Evolutionary conservation across 2,797 vertebrate species (phyloP).

Genomic region (Babyrousa celebensis): DNA sequence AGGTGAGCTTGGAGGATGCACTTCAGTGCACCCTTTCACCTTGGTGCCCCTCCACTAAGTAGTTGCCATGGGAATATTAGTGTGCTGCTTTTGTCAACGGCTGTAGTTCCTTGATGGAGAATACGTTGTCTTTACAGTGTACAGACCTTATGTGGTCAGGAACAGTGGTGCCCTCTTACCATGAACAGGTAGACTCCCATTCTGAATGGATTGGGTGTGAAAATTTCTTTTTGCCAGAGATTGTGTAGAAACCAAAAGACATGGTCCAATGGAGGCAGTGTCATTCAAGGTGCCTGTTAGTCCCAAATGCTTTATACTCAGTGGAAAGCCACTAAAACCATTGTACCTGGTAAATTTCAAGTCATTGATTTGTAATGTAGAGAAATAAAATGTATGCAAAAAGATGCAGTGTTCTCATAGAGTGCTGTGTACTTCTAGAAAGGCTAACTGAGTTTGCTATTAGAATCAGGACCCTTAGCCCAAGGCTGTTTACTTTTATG

Average conservation of each 20-base stretch:
- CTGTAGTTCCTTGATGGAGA: not conserved
- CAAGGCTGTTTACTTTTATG: not conserved
- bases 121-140: no score
- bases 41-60: not conserved
- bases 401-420: not conserved
- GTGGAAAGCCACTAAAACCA: not conserved
- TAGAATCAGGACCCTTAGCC: not conserved
- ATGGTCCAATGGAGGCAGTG: not conserved
- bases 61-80: not conserved
- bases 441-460: fast-evolving
- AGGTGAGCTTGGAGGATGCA: not conserved
- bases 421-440: not conserved
- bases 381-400: not conserved
- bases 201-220: not conserved
- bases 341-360: not conserved
- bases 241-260: not conserved
- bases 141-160: not conserved
- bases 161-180: not conserved
- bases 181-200: not conserved
- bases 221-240: not conserved
- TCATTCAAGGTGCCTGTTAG: not conserved
- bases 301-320: not conserved
- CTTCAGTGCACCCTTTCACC: not conserved
- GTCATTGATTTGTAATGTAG: not conserved
- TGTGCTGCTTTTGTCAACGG: not conserved